Evolutionary conservation across 2,797 vertebrate species (phyloP), one percentile per base, ranked within the genome.

Genomic region (Mormyrus hasselquistii): DNA sequence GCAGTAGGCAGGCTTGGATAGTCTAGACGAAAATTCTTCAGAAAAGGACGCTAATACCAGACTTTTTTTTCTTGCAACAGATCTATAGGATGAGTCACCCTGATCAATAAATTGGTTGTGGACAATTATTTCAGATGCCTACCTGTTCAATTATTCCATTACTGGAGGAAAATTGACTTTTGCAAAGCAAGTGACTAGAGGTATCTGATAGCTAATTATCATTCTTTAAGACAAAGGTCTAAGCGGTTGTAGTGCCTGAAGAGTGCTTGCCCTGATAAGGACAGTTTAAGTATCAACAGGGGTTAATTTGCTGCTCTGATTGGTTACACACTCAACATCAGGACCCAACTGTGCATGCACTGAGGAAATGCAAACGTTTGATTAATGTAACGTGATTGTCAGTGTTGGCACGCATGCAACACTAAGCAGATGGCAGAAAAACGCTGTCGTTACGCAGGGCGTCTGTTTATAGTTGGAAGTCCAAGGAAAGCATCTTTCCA

Each of bases 131-230:
- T 91, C 22, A 50, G 29, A 55, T 59, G 89, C 91, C 88, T 89
- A 90, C 89, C 38, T 50, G 82, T 83, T 91, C 52, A 53, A 52
- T 90, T 90, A 90, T 88, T 83, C 86, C 83, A 89, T 79, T 73
- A 83, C 14, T 22, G 7, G 86, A 65, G 55, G 29, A 88, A 65
- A 82, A 83, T 89, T 14, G 19, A 89, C 79, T 88, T 55, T 86
- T 38, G 44, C 16, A 34, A 83, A 44, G 59, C 44, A 25, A 86
- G 19, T 22, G 29, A 76, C 84, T 29, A 14, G 76, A 53, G 47
- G 41, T 14, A 73, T 44, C 49, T 85, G 47, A 53, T 86, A 50
- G 16, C 57, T 86, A 53, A 47, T 86, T 55, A 55, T 76, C 84
- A 73, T 87, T 34, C 53, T 19, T 25, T 57, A 89, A 85, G 55